Percentiles rank a stretch among this genome's conserved stretches.
These are phyloP conservation scores for Podiceps cristatus DNA, from an alignment of 2,113 vertebrate species.

Conservation along the genomic window DNA sequence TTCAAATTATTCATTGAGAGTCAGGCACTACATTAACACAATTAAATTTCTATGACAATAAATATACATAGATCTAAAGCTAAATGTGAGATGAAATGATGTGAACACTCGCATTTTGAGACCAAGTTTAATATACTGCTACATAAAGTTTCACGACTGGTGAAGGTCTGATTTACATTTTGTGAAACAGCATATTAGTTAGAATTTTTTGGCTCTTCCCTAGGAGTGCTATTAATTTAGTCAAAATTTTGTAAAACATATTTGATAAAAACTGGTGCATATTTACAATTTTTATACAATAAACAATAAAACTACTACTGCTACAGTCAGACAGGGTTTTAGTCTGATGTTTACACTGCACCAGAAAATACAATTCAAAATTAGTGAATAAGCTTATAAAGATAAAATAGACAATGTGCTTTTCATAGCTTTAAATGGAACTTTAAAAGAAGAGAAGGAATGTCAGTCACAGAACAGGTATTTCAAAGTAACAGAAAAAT, in stretches of 20 bases:
- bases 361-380: not conserved
- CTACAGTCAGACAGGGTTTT: not conserved
- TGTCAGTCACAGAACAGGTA: not conserved
- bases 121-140: not conserved
- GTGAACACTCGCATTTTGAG: not conserved
- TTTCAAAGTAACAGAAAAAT: not conserved
- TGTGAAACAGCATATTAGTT: not conserved
- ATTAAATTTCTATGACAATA: conserved; percentile 37
- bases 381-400: not conserved
- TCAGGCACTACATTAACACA: conserved; percentile 20
- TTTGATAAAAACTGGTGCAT: not conserved
- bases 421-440: not conserved
- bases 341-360: not conserved
- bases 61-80: not conserved
- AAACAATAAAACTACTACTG: not conserved
- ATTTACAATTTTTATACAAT: not conserved
- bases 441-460: not conserved
- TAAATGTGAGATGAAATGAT: not conserved
- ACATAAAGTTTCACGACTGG: not conserved
- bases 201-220: not conserved
- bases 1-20: conserved; percentile 48
- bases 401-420: not conserved
- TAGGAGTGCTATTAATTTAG: not conserved
- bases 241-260: not conserved
- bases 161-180: not conserved